Conservation (phyloP, 2,113 vertebrate species). For the Callospermophilus lateralis region DNA sequence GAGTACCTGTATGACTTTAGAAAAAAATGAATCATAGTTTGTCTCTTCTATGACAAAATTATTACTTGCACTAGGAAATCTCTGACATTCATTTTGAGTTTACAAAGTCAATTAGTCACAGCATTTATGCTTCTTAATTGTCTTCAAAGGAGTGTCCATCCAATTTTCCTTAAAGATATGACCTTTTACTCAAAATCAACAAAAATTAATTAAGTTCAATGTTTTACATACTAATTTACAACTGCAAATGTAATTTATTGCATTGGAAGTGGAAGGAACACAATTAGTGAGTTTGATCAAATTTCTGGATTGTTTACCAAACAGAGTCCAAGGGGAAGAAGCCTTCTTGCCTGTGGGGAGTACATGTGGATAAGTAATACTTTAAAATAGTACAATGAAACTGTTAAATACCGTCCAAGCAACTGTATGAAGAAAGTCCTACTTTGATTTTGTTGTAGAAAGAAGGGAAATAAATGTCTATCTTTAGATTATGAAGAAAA, state of each 20-base stretch:
- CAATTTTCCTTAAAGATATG: neutral
- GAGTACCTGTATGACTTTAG: neutral
- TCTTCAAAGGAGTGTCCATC: neutral
- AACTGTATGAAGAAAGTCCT: neutral
- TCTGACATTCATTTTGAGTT: neutral
- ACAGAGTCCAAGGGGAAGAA: slow-evolving; percentile 37
- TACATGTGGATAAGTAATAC: slow-evolving; percentile 46
- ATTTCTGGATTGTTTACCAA: slow-evolving; percentile 63
- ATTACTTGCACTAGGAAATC: neutral
- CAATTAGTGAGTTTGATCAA: slow-evolving; percentile 32
- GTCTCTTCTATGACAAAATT: neutral
- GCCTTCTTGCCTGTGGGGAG: neutral
- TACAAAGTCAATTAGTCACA: neutral
- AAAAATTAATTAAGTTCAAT: slow-evolving; percentile 49
- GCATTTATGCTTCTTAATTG: neutral
- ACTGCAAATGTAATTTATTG: neutral
- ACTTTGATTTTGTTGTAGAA: slow-evolving; percentile 39
- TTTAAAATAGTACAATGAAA: slow-evolving; percentile 36
- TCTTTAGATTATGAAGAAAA: neutral
- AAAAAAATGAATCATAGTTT: neutral
- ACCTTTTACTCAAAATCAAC: neutral
- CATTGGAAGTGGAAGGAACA: slow-evolving; percentile 18
- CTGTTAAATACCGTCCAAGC: neutral
- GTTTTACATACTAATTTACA: slow-evolving; percentile 53
- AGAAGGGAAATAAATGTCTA: neutral